Base-by-base conservation (phyloP, 2,113 vertebrate genomes). In the Python bivittatus region DNA sequence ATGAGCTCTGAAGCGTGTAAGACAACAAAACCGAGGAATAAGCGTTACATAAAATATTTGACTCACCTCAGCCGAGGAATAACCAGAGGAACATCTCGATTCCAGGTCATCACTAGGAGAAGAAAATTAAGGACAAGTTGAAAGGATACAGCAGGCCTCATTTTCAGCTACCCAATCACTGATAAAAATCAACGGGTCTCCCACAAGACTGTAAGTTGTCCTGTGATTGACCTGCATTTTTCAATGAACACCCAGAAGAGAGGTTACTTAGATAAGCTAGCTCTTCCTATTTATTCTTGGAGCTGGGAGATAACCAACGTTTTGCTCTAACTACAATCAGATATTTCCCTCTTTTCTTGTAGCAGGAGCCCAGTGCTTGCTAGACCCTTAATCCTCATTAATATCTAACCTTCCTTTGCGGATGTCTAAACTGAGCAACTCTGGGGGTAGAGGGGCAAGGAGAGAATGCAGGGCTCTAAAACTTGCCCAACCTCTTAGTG, bases 41-140 rank as follows among this genome's bases (percentile, higher is more conserved):
- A 44, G 9, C 9, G 20, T 6, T 6, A 12, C 20, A 42, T 12
- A 58, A 88, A 72, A 23, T 8, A 4, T 2, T 25, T 17, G 90
- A 96, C 98, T 99, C 98, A 98, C 99, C 99, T 99, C 99, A 1
- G 99, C 98, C 0, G 99, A 99, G 64, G 99, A 99, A 95, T 99
- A 99, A 95, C 99, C 99, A 0, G 99, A 99, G 60, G 99, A 99
- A 95, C 98, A 98, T 97, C 98, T 98, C 92, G 99, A 99, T 97
- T 99, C 99, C 79, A 98, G 97, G 96, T 99, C 98, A 0, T 99
- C 99, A 94, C 99, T 99, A 95, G 29, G 89, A 97, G 92, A 93
- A 93, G 95, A 95, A 96, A 90, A 94, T 0, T 95, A 92, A 97
- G 54, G 86, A 17, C 8, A 25, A 53, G 33, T 13, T 13, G 13